A percentile compares a stretch with the other conserved stretches of the same genome.
Conservation (phyloP, 2,888 invertebrate species). For the Pristionchus entomophagus region DNA sequence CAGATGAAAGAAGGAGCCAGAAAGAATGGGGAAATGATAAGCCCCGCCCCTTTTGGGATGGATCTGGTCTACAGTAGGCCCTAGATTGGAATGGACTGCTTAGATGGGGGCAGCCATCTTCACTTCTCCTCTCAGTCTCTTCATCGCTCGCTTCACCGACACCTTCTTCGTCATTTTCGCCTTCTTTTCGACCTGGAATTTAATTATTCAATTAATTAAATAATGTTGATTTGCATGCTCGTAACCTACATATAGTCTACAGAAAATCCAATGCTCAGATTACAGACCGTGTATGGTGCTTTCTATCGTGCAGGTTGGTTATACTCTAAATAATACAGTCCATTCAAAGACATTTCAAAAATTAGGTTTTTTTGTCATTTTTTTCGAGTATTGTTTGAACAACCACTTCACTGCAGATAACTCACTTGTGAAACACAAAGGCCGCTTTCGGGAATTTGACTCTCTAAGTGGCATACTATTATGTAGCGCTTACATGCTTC, state of each 20-base stretch:
- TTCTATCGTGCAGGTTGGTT: too few relatives aligned
- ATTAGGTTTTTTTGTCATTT: too few relatives aligned
- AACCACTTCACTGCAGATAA: too few relatives aligned
- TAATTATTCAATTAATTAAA: neutral
- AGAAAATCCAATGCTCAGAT: too few relatives aligned
- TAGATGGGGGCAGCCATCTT: neutral
- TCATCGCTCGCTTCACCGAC: constrained; percentile 1
- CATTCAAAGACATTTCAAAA: too few relatives aligned
- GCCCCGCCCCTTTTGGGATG: too few relatives aligned
- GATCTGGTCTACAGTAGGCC: too few relatives aligned
- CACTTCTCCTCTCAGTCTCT: constrained; percentile 12
- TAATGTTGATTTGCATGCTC: neutral
- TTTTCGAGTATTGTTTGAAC: too few relatives aligned
- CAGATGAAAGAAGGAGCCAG: neutral
- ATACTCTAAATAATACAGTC: too few relatives aligned
- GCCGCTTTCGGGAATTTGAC: too few relatives aligned
- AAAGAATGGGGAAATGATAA: neutral
- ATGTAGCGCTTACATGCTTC: neutral
- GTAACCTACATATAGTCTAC: neutral
- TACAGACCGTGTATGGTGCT: too few relatives aligned
- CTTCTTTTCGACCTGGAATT: neutral
- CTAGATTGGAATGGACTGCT: neutral
- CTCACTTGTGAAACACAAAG: too few relatives aligned
- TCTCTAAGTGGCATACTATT: neutral
- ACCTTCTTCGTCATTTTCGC: neutral